These are phyloP conservation scores for Okamejei kenojei DNA, from an alignment of 2,797 vertebrate genomes.

Conservation along the genomic window DNA sequence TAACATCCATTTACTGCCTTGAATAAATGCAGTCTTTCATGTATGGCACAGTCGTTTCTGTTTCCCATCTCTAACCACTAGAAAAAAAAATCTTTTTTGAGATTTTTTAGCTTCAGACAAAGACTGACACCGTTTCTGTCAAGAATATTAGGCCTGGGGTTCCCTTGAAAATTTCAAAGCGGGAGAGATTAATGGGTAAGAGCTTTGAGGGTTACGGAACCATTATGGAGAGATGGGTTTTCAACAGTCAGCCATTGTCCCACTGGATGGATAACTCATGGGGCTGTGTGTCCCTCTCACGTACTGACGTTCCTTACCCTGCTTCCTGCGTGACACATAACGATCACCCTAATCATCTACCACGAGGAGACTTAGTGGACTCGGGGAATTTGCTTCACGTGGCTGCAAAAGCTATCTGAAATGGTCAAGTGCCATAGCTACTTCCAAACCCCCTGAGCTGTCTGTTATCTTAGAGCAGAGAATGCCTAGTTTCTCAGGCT, in stretches of 20 bases:
- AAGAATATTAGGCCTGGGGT: no score
- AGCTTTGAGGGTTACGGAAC: neutral
- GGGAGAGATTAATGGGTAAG: no score
- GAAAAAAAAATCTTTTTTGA: no score
- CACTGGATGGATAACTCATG: neutral
- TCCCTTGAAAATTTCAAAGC: neutral
- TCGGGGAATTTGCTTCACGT: neutral
- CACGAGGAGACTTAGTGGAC: neutral
- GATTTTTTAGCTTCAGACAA: neutral
- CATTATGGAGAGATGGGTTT: neutral
- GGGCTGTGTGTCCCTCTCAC: neutral
- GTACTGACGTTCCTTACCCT: neutral
- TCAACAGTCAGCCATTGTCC: neutral
- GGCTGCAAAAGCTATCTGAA: neutral
- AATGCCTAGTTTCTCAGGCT: neutral
- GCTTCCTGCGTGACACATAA: neutral
- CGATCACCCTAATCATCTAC: neutral
- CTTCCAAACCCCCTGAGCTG: neutral
- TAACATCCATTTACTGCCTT: constrained; percentile 25
- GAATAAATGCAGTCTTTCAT: constrained; percentile 11
- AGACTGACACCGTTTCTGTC: neutral
- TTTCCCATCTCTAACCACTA: neutral
- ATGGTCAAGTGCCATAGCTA: neutral
- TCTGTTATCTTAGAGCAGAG: neutral
- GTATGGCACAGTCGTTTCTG: neutral